phyloP scores from a whole-genome alignment of 2,113 vertebrate genomes.

The Pseudopodoces humilis region DNA sequence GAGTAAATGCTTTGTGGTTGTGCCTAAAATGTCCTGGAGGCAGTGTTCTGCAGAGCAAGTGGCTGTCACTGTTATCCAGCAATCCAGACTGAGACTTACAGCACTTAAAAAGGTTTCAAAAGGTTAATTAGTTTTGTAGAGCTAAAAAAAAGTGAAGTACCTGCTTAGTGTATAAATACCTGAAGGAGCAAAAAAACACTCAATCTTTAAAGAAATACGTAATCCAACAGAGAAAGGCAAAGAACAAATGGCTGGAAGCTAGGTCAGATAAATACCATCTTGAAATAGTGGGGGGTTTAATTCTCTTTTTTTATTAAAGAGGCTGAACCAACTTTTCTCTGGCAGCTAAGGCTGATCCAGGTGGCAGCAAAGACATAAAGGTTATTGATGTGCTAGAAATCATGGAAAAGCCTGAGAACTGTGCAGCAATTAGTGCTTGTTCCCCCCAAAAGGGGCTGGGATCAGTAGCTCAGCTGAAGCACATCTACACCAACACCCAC shows the following conservation, averaged over 20 bases:
- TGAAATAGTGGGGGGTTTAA: neutral
- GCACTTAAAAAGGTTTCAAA: constrained; percentile 15
- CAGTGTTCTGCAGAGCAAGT: neutral
- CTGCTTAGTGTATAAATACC: neutral
- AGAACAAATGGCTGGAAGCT: neutral
- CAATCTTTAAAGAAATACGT: neutral
- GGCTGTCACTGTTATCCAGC: neutral
- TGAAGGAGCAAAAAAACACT: neutral
- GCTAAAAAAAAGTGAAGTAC: neutral
- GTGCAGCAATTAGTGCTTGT: neutral
- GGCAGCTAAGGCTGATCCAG: neutral
- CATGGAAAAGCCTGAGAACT: neutral
- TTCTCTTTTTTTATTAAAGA: neutral
- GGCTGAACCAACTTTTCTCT: neutral
- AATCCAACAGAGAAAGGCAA: neutral
- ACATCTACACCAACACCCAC: too few species aligned
- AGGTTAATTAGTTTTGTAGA: constrained; percentile 39
- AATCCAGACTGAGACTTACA: neutral
- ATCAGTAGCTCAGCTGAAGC: neutral
- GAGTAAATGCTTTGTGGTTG: neutral
- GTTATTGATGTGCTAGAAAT: neutral
- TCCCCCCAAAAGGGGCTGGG: neutral
- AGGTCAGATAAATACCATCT: neutral
- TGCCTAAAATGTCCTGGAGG: neutral
- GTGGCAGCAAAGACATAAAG: neutral